phyloP scores from a whole-genome alignment of 2,113 vertebrate species.

The Leptocoma aspasia region DNA sequence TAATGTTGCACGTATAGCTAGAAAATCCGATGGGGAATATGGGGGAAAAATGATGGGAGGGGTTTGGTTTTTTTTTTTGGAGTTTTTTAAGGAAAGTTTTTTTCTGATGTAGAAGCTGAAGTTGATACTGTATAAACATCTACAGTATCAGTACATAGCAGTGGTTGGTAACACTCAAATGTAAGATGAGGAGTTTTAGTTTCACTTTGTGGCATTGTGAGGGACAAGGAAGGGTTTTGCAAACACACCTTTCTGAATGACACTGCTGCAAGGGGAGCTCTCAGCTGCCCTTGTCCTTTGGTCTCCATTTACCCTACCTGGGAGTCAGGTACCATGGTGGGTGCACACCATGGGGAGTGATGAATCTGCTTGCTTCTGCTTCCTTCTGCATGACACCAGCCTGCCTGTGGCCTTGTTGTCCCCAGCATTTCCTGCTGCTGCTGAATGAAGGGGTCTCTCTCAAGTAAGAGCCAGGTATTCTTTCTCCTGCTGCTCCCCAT shows the following conservation, averaged over 20 bases:
- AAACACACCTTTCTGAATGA: accelerated
- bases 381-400: neutral
- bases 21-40: neutral
- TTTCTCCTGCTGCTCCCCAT: neutral
- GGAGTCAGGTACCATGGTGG: accelerated
- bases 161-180: neutral
- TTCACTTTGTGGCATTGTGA: neutral
- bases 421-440: neutral
- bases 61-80: neutral
- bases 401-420: neutral
- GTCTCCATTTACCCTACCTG: accelerated
- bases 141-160: neutral
- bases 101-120: neutral
- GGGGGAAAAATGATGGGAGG: neutral
- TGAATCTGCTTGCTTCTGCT: accelerated
- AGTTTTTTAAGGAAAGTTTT: neutral
- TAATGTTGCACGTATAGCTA: neutral
- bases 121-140: accelerated
- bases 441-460: neutral
- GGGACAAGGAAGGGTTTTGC: neutral
- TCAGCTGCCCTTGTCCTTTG: accelerated
- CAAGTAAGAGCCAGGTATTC: neutral
- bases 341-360: neutral
- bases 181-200: neutral
- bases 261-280: neutral